phyloP scores from a whole-genome alignment of 2,797 vertebrate species.

The Centroberyx gerrardi region DNA sequence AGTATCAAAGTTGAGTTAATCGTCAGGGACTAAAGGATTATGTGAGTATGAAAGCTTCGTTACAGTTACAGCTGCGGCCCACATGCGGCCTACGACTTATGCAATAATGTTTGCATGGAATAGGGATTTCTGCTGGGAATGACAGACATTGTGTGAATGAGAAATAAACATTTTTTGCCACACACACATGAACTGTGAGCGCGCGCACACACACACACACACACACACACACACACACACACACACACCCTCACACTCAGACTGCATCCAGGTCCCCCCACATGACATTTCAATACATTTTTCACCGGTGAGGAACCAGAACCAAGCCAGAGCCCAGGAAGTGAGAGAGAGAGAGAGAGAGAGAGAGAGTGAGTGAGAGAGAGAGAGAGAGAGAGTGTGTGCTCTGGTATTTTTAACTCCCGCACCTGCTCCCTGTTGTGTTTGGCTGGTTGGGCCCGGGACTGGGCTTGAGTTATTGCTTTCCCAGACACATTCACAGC shows the following conservation, averaged over 20 bases:
- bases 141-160: neutral
- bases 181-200: neutral
- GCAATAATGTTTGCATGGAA: neutral
- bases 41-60: neutral
- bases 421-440: slow-evolving; percentile 69
- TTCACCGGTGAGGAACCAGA: slow-evolving; percentile 7
- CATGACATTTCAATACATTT: slow-evolving; percentile 1
- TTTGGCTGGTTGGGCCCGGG: slow-evolving; percentile 41
- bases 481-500: slow-evolving; percentile 65
- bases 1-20: neutral
- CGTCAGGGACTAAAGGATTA: neutral
- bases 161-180: neutral
- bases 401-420: slow-evolving; percentile 62
- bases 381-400: neutral
- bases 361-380: slow-evolving; percentile 20
- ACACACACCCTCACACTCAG: neutral
- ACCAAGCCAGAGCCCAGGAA: slow-evolving; percentile 26
- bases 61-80: neutral
- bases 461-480: slow-evolving; percentile 27
- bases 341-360: slow-evolving; percentile 6
- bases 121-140: neutral
- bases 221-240: neutral
- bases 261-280: neutral
- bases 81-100: neutral
- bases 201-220: neutral